Conservation (phyloP, 2,888 invertebrate species). For the Eristalinus sepulchralis region DNA sequence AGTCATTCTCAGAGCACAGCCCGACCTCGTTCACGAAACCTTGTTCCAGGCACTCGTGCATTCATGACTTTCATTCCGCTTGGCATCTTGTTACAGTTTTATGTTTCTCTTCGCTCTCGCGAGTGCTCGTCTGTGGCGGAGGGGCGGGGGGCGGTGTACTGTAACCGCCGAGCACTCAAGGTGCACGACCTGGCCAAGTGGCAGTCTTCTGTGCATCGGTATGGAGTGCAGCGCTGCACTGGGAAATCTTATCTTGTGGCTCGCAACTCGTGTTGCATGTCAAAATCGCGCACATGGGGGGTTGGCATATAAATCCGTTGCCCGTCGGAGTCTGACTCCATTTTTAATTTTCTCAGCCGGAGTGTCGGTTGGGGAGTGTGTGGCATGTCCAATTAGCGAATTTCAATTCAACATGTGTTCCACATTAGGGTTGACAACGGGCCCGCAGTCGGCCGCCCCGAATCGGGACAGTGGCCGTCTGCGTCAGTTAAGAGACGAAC, state of each 20-base stretch:
- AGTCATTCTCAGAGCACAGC: slow-evolving; percentile 20
- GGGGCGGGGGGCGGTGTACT: not conserved
- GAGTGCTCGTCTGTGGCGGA: slow-evolving; percentile 6
- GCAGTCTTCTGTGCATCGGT: slow-evolving; percentile 22
- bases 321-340: not conserved
- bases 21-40: slow-evolving; percentile 54
- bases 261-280: slow-evolving; percentile 42
- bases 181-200: slow-evolving; percentile 63
- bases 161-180: slow-evolving; percentile 17
- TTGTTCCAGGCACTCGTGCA: slow-evolving; percentile 46
- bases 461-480: slow-evolving; percentile 40
- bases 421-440: slow-evolving; percentile 59
- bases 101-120: not conserved
- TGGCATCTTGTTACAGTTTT: slow-evolving; percentile 10
- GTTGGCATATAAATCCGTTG: slow-evolving; percentile 37
- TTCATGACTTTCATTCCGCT: slow-evolving; percentile 35
- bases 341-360: not conserved
- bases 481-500: slow-evolving; percentile 43
- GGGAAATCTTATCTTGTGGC: slow-evolving; percentile 42
- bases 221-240: not conserved
- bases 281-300: slow-evolving; percentile 48
- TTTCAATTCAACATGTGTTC: slow-evolving; percentile 66
- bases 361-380: slow-evolving; percentile 13
- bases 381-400: slow-evolving; percentile 61
- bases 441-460: not conserved